Percentiles rank a stretch among this genome's conserved stretches.
phyloP scores from a whole-genome alignment of 2,113 vertebrate genomes.

The Sander vitreus region DNA sequence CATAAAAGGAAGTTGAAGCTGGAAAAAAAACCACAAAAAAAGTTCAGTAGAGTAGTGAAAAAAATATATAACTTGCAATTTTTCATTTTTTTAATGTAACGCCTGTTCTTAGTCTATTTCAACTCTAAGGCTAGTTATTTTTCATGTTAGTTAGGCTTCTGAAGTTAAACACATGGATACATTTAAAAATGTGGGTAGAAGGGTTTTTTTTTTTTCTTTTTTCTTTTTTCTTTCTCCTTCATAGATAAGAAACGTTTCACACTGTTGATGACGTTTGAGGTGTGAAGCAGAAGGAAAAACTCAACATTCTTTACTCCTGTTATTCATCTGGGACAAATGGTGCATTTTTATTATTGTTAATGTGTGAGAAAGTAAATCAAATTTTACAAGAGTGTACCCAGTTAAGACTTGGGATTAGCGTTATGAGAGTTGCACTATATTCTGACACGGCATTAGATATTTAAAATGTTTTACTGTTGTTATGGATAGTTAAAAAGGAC shows the following conservation, averaged over 20 bases:
- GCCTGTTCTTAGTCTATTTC: background rate
- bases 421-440: background rate
- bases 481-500: too few relatives aligned
- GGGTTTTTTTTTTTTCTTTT: background rate
- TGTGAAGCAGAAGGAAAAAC: background rate
- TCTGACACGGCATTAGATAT: background rate
- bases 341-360: background rate
- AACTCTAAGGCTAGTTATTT: background rate
- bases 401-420: background rate
- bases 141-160: background rate
- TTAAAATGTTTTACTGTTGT: background rate
- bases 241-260: background rate
- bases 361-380: background rate
- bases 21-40: background rate
- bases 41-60: slow-evolving; percentile 6
- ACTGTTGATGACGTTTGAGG: background rate
- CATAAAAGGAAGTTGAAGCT: background rate
- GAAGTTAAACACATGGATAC: background rate
- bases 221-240: background rate
- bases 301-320: background rate
- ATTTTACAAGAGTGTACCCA: background rate
- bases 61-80: background rate
- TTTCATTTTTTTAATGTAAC: background rate
- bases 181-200: background rate
- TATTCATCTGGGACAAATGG: background rate